Base-by-base conservation (phyloP, 2,888 invertebrate genomes). In the Apotomis turbidana region DNA sequence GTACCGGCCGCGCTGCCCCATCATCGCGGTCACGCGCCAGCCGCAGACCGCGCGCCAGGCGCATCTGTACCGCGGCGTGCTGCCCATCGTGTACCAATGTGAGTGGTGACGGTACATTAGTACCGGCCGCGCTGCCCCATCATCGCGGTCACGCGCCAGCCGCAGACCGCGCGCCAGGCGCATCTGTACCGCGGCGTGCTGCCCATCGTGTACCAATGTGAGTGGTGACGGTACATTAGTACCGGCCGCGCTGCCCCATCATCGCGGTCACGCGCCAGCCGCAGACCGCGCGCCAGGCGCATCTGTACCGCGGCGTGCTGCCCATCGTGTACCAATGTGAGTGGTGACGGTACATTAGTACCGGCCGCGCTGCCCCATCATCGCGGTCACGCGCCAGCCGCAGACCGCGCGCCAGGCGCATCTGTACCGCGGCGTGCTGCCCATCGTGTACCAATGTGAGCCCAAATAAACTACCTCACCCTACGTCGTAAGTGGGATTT, bases 181-280 rank as follows among this genome's bases (percentile, higher is more conserved):
- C 98, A 98, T 90, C 92, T 98, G 36, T 97, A 95, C 90, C 94
- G 98, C 77, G 98, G 97, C 66, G 95, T 98, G 80, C 94, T 98
- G 81, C 98, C 98, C 12, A 93, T 98, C 67, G 41, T 41, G 5
- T 41, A 41, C 41, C 41, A 41, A 41, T 41, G 41, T 41, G 41
- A 41, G 41, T 41, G 41, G 4, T 6, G 41, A 41, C 5, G 6
- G 41, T 6, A 15, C 15, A 15, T 15, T 15, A 41, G 41, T 41
- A 51, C 27, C 54, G n/a, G n/a, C 75, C 68, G 75, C 79, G 67
- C 4, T 76, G 44, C 68, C 60, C 54, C 54, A 54, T 54, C n/a
- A n/a, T n/a, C n/a, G n/a, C n/a, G n/a, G n/a, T n/a, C n/a, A n/a
- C n/a, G n/a, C n/a, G n/a, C n/a, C n/a, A n/a, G n/a, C n/a, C n/a